Conservation (phyloP, 2,113 vertebrate genomes). For the Ophiodon elongatus region DNA sequence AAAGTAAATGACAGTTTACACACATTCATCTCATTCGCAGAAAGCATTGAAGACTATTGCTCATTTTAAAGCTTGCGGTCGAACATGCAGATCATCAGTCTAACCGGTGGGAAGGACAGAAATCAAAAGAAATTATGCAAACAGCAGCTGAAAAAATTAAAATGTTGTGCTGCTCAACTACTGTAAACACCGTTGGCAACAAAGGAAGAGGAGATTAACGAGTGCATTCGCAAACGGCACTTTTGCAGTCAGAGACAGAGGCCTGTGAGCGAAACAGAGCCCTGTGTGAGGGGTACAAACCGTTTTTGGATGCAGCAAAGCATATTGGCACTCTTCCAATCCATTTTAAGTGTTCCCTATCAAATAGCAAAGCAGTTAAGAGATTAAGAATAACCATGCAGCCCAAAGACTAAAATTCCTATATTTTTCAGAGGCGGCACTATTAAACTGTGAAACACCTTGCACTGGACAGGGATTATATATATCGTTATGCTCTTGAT, state of each 20-base stretch:
- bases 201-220: constrained; percentile 64
- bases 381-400: constrained; percentile 27
- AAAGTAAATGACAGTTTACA: constrained; percentile 68
- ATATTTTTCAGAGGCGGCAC: neutral
- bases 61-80: constrained; percentile 50
- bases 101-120: constrained; percentile 59
- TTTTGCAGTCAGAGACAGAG: constrained; percentile 45
- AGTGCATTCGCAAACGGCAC: constrained; percentile 36
- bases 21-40: constrained; percentile 64
- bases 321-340: constrained; percentile 31
- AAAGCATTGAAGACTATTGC: constrained; percentile 32
- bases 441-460: constrained; percentile 24
- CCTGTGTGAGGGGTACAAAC: constrained; percentile 12
- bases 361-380: constrained; percentile 22
- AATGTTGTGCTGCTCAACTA: constrained; percentile 66
- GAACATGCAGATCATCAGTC: constrained; percentile 61
- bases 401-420: neutral
- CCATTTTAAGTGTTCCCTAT: constrained; percentile 25
- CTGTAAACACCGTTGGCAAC: constrained; percentile 64
- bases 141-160: constrained; percentile 73
- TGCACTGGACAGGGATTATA: constrained; percentile 12
- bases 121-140: constrained; percentile 56
- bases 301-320: constrained; percentile 44
- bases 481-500: constrained; percentile 11
- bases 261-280: constrained; percentile 8